phyloP scores from a whole-genome alignment of 2,797 vertebrate species.

The Catharus ustulatus region DNA sequence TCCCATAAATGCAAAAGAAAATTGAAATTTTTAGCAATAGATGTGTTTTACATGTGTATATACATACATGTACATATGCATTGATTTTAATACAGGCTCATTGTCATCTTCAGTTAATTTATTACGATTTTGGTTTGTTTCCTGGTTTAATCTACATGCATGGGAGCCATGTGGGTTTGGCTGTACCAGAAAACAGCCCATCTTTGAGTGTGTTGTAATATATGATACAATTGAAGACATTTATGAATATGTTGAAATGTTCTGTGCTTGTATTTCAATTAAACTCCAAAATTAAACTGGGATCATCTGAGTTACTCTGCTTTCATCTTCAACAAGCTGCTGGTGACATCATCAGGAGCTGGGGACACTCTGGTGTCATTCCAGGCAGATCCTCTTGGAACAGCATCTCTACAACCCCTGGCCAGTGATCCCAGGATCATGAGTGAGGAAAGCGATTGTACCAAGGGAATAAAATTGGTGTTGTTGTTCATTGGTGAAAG shows the following conservation, averaged over 20 bases:
- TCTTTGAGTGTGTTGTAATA: not conserved
- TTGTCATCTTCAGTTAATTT: not conserved
- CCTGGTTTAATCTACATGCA: not conserved
- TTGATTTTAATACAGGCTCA: not conserved
- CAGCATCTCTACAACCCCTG: not conserved
- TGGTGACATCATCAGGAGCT: not conserved
- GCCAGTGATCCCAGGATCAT: accelerated
- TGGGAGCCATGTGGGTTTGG: not conserved
- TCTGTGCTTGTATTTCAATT: not conserved
- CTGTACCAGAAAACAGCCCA: not conserved
- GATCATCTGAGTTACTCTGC: not conserved
- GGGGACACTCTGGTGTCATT: not conserved
- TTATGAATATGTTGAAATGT: not conserved
- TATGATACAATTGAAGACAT: not conserved
- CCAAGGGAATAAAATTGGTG: not conserved
- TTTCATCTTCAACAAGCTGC: accelerated
- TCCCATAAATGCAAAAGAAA: not conserved
- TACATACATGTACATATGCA: not conserved
- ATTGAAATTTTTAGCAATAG: not conserved
- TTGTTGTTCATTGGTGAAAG: not conserved
- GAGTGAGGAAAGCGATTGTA: accelerated
- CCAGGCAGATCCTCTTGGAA: not conserved
- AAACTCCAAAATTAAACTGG: not conserved
- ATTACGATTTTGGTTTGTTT: not conserved
- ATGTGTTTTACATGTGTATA: not conserved